phyloP scores from a whole-genome alignment of 2,888 invertebrate genomes.

The Petrolisthes manimaculis region DNA sequence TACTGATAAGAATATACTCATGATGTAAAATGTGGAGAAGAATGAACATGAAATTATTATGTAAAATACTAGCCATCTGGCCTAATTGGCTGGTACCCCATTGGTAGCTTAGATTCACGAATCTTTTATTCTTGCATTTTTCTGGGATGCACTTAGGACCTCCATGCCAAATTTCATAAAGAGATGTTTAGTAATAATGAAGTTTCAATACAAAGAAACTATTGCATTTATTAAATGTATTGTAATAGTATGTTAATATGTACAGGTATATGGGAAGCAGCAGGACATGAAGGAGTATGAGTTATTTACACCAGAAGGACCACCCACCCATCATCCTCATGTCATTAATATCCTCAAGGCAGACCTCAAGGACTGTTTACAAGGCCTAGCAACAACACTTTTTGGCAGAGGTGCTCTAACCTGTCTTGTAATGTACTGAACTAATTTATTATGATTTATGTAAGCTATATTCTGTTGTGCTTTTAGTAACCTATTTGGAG shows the following conservation, averaged over 20 bases:
- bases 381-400: conserved; percentile 80
- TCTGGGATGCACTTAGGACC: too few relatives aligned
- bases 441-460: neutral
- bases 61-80: too few relatives aligned
- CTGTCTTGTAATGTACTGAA: conserved; percentile 71
- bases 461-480: neutral
- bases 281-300: conserved; percentile 48
- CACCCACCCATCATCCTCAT: conserved; percentile 87
- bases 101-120: too few relatives aligned
- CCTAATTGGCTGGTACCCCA: too few relatives aligned
- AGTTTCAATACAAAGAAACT: neutral
- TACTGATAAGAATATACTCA: too few relatives aligned
- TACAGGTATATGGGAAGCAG: conserved; percentile 50
- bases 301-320: conserved; percentile 70
- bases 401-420: conserved; percentile 76
- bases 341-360: conserved; percentile 87
- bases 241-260: conserved; percentile 12
- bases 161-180: too few relatives aligned
- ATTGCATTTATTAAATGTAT: neutral
- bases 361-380: conserved; percentile 84
- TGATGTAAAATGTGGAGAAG: too few relatives aligned
- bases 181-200: too few relatives aligned
- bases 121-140: too few relatives aligned
- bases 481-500: too few relatives aligned
- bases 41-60: too few relatives aligned